Evolutionary conservation across 1,140 invertebrate genomes (phyloP).

Genomic region (Arctopsyche grandis): DNA sequence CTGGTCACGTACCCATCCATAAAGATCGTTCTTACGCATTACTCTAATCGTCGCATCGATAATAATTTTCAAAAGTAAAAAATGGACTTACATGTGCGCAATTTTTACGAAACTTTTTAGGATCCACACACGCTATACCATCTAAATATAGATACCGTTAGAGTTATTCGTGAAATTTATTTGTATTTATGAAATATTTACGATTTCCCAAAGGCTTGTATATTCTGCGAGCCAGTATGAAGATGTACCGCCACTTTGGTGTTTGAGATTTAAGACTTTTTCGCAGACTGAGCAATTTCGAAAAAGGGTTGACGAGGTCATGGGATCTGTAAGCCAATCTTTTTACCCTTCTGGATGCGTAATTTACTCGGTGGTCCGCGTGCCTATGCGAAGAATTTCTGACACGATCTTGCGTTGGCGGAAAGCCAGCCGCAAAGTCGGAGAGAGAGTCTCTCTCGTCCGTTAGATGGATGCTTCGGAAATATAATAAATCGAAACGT

Average conservation of each 20-base stretch:
- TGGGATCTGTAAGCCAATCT: neutral
- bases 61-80: no score
- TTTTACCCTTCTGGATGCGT: neutral
- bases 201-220: no score
- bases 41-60: no score
- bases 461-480: constrained; percentile 1
- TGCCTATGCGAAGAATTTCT: constrained; percentile 11
- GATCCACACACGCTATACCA: no score
- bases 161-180: no score
- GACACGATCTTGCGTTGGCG: neutral
- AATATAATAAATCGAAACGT: constrained; percentile 25
- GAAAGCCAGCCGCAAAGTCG: neutral
- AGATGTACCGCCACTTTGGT: neutral
- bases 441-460: neutral
- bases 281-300: neutral
- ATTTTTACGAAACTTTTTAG: no score
- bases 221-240: neutral
- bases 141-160: no score
- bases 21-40: no score
- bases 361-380: neutral
- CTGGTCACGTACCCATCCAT: neutral
- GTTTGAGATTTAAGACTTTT: neutral
- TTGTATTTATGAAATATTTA: no score
- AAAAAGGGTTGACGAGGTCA: constrained; percentile 9
- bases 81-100: no score